phyloP scores from a whole-genome alignment of 2,888 invertebrate genomes.

The Shargacucullia verbasci region DNA sequence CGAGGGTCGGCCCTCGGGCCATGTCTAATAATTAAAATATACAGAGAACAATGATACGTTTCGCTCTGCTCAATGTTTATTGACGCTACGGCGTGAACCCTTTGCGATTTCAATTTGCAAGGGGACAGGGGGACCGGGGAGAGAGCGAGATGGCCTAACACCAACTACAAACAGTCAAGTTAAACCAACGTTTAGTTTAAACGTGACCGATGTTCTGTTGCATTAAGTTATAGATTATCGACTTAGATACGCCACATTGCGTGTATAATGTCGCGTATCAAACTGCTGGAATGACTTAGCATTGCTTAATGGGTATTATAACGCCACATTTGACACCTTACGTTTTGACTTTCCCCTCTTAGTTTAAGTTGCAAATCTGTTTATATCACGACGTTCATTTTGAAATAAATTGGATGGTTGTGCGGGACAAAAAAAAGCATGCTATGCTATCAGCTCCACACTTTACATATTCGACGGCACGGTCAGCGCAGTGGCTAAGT shows the following conservation, averaged over 20 bases:
- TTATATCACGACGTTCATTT: slow-evolving; percentile 30
- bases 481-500: too few relatives aligned
- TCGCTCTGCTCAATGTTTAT: slow-evolving; percentile 83
- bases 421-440: too few relatives aligned
- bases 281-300: slow-evolving; percentile 49
- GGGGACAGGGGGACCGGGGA: slow-evolving; percentile 56
- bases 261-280: slow-evolving; percentile 51
- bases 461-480: too few relatives aligned
- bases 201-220: slow-evolving; percentile 55
- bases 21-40: slow-evolving; percentile 85
- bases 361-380: slow-evolving; percentile 39
- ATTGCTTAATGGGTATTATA: slow-evolving; percentile 47
- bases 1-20: slow-evolving; percentile 69
- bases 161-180: slow-evolving; percentile 50
- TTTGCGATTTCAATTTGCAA: slow-evolving; percentile 84
- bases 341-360: slow-evolving; percentile 34
- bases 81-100: slow-evolving; percentile 77
- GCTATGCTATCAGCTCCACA: too few relatives aligned
- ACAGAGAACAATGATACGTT: slow-evolving; percentile 85
- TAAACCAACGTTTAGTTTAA: slow-evolving; percentile 49
- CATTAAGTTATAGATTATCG: slow-evolving; percentile 52
- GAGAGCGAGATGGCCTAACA: slow-evolving; percentile 33
- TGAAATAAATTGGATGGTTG: too few relatives aligned
- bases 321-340: slow-evolving; percentile 51
- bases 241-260: slow-evolving; percentile 52